Evolutionary conservation across 2,888 invertebrate genomes (phyloP), one percentile per base, ranked within the genome.

Genomic region (Rhogogaster chlorosoma): DNA sequence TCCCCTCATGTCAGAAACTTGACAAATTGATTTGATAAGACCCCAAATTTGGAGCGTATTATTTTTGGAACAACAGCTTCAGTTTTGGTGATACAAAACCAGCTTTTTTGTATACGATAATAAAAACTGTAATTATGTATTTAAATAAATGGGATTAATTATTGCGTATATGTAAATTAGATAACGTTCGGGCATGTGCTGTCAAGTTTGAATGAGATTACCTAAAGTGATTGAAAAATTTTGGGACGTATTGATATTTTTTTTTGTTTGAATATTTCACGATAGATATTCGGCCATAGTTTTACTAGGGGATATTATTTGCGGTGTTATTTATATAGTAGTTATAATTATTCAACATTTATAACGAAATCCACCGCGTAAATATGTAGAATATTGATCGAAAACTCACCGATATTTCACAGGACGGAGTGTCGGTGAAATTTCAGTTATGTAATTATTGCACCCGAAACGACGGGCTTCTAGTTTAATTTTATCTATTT

Each of bases 341-440:
- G 26, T 10, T n/a, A 22, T 12, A 42, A 42, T 73, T n/a, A 26
- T 42, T 42, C 26, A 38, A 18, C 42, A 42, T 26, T n/a, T 53
- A 45, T 29, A 29, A 18, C 49, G 6, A 32, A 26, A 18, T 49
- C 18, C 15, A 10, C 0, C 4, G 9, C 2, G 29, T 29, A 49
- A 77, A 53, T 49, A 53, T 15, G 29, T 18, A 32, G 15, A 32
- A 53, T 77, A 49, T 77, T 53, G 32, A 53, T 77, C 18, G 26
- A 77, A 45, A 80, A 64, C 80, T 61, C 26, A 80, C 80, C 61
- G 80, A 45, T 80, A 36, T 61, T 64, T 64, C 0, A 38, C 22
- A 18, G 15, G 53, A 80, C 29, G 12, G 22, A 32, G 22, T 38
- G 18, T 80, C 80, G 12, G 18, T 61, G 61, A 80, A 26, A 42